Conservation (phyloP, 1,140 invertebrate genomes). For the Euschistus heros region DNA sequence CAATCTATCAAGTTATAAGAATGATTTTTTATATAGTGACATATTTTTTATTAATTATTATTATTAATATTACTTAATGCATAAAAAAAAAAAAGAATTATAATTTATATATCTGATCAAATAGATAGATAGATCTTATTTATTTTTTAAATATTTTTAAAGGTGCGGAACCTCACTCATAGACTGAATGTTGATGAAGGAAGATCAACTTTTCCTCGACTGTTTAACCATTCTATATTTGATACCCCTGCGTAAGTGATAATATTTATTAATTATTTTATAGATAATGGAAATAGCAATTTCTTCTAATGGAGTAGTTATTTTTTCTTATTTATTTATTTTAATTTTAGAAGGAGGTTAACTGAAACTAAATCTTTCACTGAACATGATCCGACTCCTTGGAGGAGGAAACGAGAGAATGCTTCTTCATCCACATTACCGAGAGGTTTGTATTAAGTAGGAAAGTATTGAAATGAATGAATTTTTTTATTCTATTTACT, state of each 20-base stretch:
- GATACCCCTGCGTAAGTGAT: slow-evolving; percentile 27
- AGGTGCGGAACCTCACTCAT: slow-evolving; percentile 73
- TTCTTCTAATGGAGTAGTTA: too few relatives aligned
- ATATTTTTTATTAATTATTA: too few relatives aligned
- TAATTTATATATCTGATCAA: too few relatives aligned
- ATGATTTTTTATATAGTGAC: too few relatives aligned
- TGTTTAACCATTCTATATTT: slow-evolving; percentile 32
- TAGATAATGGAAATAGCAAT: too few relatives aligned
- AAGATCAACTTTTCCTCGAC: slow-evolving; percentile 34
- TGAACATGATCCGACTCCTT: slow-evolving; percentile 14
- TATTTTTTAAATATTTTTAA: slow-evolving; percentile 26
- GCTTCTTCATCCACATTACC: slow-evolving; percentile 18
- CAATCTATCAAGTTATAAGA: too few relatives aligned
- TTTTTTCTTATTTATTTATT: too few relatives aligned
- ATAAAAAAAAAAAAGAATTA: too few relatives aligned
- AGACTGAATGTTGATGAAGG: slow-evolving; percentile 70
- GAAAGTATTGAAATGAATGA: too few relatives aligned
- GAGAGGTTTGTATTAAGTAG: slow-evolving; percentile 4
- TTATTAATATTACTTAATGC: too few relatives aligned
- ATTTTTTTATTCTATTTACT: too few relatives aligned
- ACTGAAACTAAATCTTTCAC: slow-evolving; percentile 21
- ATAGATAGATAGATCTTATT: not conserved
- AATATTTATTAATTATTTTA: not conserved
- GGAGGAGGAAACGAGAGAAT: slow-evolving; percentile 13
- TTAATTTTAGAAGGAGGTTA: slow-evolving; percentile 9